phyloP scores from a whole-genome alignment of 1,140 invertebrate genomes.

The Gryllus bimaculatus region DNA sequence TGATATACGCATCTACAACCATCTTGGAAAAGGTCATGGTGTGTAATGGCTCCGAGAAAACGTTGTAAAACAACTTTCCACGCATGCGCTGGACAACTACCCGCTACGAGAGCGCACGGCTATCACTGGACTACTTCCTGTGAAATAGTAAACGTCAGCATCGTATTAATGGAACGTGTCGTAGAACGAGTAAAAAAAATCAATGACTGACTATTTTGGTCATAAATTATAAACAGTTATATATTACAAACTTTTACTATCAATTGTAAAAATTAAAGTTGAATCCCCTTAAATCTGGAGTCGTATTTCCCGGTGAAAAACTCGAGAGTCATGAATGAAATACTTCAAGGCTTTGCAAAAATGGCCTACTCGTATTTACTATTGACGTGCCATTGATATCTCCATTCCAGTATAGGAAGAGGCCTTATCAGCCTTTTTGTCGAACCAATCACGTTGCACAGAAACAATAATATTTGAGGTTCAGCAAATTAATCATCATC shows the following conservation, averaged over 20 bases:
- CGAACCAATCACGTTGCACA: too few relatives aligned
- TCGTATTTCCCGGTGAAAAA: not conserved
- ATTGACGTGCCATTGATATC: not conserved
- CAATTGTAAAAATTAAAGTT: not conserved
- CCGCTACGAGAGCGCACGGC: not conserved
- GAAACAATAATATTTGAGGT: too few relatives aligned
- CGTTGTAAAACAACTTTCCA: conserved; percentile 37
- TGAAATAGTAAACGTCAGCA: not conserved
- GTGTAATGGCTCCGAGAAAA: conserved; percentile 26
- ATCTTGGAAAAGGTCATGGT: conserved; percentile 32
- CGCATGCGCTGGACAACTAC: conserved; percentile 32
- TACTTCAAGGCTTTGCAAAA: not conserved
- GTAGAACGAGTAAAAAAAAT: not conserved
- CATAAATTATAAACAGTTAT: too few relatives aligned
- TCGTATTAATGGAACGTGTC: not conserved
- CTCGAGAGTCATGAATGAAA: not conserved
- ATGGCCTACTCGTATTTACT: not conserved
- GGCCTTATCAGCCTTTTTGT: not conserved
- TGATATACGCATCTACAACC: conserved; percentile 26
- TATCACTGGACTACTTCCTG: not conserved
- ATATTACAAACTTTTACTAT: not conserved
- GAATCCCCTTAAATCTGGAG: not conserved
- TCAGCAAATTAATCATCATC: too few relatives aligned
- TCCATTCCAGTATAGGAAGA: not conserved
- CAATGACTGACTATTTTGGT: not conserved